Conservation (phyloP, 2,113 vertebrate species). For the Astatoreochromis straeleni region DNA sequence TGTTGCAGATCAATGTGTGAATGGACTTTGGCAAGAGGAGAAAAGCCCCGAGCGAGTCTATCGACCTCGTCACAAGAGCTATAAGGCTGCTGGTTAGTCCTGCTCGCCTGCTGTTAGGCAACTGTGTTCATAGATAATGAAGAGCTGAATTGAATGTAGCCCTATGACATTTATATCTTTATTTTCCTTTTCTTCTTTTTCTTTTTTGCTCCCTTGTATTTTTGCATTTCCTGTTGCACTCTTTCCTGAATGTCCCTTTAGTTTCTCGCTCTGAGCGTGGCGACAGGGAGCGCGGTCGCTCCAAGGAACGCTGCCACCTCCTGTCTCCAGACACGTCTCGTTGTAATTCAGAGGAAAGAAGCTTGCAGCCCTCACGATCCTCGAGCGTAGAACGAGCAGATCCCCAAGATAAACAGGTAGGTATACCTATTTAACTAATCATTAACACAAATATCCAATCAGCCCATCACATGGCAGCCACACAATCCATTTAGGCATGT, state of each 20-base stretch:
- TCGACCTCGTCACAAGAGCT: slow-evolving; percentile 90
- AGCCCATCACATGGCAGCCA: background rate
- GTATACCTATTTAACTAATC: background rate
- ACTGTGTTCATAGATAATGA: background rate
- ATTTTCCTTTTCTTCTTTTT: background rate
- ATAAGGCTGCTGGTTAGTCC: slow-evolving; percentile 85
- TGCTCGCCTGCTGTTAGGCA: background rate
- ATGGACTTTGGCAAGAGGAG: slow-evolving; percentile 88
- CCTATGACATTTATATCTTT: background rate
- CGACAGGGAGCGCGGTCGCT: slow-evolving; percentile 83
- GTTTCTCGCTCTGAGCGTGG: slow-evolving; percentile 86
- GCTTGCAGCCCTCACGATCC: slow-evolving; percentile 81
- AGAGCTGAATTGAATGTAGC: background rate
- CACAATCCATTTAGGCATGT: background rate
- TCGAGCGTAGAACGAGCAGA: slow-evolving; percentile 82
- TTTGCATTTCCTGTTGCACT: background rate
- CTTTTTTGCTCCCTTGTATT: background rate
- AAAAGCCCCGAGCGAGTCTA: slow-evolving; percentile 84
- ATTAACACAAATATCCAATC: background rate
- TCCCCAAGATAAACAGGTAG: slow-evolving; percentile 79
- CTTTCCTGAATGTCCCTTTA: slow-evolving; percentile 29
- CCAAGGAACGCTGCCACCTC: slow-evolving; percentile 91
- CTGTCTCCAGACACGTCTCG: slow-evolving; percentile 87
- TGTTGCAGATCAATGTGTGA: slow-evolving; percentile 82
- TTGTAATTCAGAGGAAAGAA: slow-evolving; percentile 89